phyloP scores from a whole-genome alignment of 37 sponge, comb jelly and placozoan genomes.

The Ianthella basta region DNA sequence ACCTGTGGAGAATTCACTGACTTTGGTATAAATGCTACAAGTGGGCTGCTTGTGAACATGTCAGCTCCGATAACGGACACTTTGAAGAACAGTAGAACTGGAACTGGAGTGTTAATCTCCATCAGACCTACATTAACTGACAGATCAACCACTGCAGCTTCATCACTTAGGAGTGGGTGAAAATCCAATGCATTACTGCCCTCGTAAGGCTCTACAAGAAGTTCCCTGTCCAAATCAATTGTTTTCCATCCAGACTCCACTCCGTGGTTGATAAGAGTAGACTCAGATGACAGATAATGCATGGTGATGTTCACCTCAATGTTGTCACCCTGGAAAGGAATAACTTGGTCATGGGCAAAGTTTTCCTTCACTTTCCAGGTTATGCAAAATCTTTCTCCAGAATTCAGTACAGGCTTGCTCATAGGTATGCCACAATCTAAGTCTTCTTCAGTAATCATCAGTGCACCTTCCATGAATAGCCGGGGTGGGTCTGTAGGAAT shows the following conservation, averaged over 20 bases:
- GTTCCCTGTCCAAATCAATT: neutral
- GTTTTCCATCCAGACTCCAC: neutral
- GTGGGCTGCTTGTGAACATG: conserved; percentile 15
- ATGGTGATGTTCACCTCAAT: neutral
- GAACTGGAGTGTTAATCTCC: neutral
- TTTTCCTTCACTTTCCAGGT: neutral
- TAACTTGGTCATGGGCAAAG: neutral
- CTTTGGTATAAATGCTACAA: neutral
- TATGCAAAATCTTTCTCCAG: neutral
- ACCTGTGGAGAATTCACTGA: neutral
- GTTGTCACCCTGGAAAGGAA: neutral
- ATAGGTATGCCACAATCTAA: too few species aligned
- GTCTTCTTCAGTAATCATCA: too few species aligned
- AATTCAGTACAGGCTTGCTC: neutral
- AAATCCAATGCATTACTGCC: too few species aligned
- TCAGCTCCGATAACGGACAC: neutral
- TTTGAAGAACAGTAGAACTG: neutral
- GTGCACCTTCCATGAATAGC: too few species aligned
- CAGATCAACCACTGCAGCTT: neutral
- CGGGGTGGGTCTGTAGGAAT: too few species aligned
- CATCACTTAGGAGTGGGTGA: neutral
- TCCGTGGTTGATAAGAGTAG: neutral
- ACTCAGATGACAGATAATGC: neutral
- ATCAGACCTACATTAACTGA: neutral
- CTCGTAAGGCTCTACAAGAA: too few species aligned